These are phyloP conservation scores for Coryphaenoides rupestris DNA, from an alignment of 2,113 vertebrate species.

Conservation along the genomic window DNA sequence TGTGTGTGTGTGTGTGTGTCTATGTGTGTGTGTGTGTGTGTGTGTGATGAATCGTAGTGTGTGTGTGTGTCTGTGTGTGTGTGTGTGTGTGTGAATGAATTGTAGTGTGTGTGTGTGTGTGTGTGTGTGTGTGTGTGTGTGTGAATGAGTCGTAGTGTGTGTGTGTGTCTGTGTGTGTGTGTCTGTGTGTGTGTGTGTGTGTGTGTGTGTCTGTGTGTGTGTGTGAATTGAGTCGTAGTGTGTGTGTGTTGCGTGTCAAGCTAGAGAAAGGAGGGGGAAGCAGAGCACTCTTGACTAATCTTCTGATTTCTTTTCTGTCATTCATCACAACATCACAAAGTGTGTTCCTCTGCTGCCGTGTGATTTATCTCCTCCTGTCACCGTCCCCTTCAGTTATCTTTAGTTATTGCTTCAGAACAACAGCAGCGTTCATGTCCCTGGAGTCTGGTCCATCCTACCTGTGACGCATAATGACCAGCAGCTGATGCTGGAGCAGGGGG, in stretches of 20 bases:
- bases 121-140: slow-evolving; percentile 18
- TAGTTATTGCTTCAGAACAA: neutral
- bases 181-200: neutral
- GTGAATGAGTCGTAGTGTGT: too few relatives aligned
- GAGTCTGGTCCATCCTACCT: slow-evolving; percentile 42
- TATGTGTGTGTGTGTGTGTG: neutral
- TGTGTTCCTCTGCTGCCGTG: too few relatives aligned
- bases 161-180: neutral
- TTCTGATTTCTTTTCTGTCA: too few relatives aligned
- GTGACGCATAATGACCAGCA: slow-evolving; percentile 40
- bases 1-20: slow-evolving; percentile 10
- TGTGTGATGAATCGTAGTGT: neutral
- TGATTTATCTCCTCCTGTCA: neutral
- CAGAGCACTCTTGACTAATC: too few relatives aligned
- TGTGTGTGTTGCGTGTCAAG: too few relatives aligned
- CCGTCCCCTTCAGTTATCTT: neutral
- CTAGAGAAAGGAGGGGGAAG: too few relatives aligned
- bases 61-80: neutral
- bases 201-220: slow-evolving; percentile 6
- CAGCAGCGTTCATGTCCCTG: too few relatives aligned
- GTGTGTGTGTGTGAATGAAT: too few relatives aligned
- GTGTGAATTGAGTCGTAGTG: too few relatives aligned
- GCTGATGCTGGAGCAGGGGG: slow-evolving; percentile 49
- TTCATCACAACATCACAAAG: too few relatives aligned
- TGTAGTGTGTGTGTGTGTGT: neutral